These are phyloP conservation scores for Ptychoptera albimana DNA, from an alignment of 2,888 invertebrate genomes.

Conservation along the genomic window DNA sequence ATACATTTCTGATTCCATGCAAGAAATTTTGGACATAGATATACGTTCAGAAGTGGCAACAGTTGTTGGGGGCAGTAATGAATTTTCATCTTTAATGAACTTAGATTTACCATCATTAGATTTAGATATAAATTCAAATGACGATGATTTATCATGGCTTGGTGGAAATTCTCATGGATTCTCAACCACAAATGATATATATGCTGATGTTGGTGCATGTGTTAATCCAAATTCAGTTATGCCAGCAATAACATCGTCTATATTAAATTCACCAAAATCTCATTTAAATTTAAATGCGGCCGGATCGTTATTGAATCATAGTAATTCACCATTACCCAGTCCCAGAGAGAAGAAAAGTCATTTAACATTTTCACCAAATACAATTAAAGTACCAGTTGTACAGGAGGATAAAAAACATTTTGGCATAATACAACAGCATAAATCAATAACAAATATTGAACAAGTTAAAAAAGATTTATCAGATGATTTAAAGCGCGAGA, in stretches of 20 bases:
- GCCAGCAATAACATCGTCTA: conserved; percentile 49
- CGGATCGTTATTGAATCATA: conserved; percentile 10
- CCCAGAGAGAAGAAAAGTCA: conserved; percentile 53
- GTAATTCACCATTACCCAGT: conserved; percentile 35
- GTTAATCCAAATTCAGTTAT: conserved; percentile 81
- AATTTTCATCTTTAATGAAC: conserved; percentile 35
- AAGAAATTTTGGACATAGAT: conserved; percentile 82
- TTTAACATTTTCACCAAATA: conserved; percentile 52
- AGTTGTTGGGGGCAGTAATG: conserved; percentile 55
- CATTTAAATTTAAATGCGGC: conserved; percentile 20
- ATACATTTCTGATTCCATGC: conserved; percentile 56
- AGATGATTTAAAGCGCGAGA: conserved; percentile 35
- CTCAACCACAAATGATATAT: conserved; percentile 48
- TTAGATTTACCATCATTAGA: conserved; percentile 31
- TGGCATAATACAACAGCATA: conserved; percentile 3
- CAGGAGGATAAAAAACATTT: conserved; percentile 23
- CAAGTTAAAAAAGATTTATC: conserved; percentile 49
- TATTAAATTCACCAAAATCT: conserved; percentile 21
- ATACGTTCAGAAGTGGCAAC: conserved; percentile 75
- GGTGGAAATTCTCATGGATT: conserved; percentile 22
- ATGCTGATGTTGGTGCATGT: conserved; percentile 52
- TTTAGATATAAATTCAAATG: conserved; percentile 24
- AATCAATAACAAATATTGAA: conserved; percentile 22
- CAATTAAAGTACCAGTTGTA: conserved; percentile 45
- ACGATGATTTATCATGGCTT: conserved; percentile 14